Evolutionary conservation across 1,140 invertebrate genomes (phyloP).

Genomic region (Maconellicoccus hirsutus): DNA sequence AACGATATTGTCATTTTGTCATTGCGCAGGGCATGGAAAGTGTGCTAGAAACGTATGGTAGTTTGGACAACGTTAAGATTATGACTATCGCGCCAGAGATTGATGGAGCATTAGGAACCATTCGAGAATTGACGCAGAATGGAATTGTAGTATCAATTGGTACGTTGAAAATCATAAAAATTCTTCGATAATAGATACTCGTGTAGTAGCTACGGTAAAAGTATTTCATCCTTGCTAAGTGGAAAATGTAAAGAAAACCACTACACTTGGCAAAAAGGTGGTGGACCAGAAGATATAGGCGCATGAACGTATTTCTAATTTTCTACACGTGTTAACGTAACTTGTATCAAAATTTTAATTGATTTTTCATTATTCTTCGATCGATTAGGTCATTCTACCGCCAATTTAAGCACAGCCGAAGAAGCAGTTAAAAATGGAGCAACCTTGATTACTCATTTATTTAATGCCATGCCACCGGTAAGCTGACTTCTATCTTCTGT

Average conservation of each 20-base stretch:
- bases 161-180: slow-evolving; percentile 32
- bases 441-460: slow-evolving; percentile 93
- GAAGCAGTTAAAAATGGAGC: slow-evolving; percentile 74
- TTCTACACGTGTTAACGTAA: too few species aligned
- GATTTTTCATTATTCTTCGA: neutral
- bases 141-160: slow-evolving; percentile 83
- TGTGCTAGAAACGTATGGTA: slow-evolving; percentile 59
- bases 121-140: slow-evolving; percentile 50
- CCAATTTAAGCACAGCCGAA: slow-evolving; percentile 69
- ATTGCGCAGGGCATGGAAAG: slow-evolving; percentile 49
- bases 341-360: neutral
- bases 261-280: too few species aligned
- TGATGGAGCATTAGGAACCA: slow-evolving; percentile 55
- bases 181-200: neutral
- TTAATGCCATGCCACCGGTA: slow-evolving; percentile 97
- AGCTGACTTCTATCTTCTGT: slow-evolving; percentile 32
- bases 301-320: too few species aligned
- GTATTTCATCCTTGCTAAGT: too few species aligned
- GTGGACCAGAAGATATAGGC: too few species aligned
- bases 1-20: too few species aligned
- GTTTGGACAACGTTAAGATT: slow-evolving; percentile 68
- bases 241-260: too few species aligned
- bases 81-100: slow-evolving; percentile 92
- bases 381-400: slow-evolving; percentile 63
- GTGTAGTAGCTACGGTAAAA: neutral